These are phyloP conservation scores for Hypomecis atomaria DNA, from an alignment of 2,888 invertebrate species.

Conservation along the genomic window DNA sequence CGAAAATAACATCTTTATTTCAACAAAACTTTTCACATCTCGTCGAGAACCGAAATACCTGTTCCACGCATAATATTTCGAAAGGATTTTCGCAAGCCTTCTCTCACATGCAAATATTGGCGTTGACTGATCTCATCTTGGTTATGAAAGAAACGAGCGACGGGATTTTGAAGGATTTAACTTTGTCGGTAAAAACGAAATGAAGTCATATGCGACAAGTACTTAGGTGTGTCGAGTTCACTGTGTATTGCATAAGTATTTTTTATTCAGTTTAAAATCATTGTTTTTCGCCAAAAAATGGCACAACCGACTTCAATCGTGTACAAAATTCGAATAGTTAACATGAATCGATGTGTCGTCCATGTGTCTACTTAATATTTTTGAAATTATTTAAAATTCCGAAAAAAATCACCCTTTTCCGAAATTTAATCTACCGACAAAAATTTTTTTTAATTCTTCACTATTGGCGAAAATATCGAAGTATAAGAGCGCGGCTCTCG, in stretches of 20 bases:
- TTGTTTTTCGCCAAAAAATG: not conserved
- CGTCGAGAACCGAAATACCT: conserved; percentile 13
- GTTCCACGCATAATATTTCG: conserved; percentile 24
- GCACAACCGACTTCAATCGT: no score
- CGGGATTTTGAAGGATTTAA: conserved; percentile 37
- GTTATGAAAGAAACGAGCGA: conserved; percentile 42
- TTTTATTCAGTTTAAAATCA: no score
- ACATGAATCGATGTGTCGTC: no score
- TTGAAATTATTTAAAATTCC: no score
- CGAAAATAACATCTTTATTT: conserved; percentile 12
- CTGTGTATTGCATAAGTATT: no score
- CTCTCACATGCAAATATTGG: conserved; percentile 52
- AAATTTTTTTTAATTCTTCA: no score
- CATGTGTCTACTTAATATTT: no score
- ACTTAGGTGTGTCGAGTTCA: not conserved
- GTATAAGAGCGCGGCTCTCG: no score
- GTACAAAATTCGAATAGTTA: no score
- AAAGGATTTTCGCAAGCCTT: conserved; percentile 42
- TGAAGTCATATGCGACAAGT: not conserved
- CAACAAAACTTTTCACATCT: conserved; percentile 16
- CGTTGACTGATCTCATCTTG: conserved; percentile 47
- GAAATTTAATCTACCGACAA: no score
- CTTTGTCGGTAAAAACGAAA: conserved; percentile 18
- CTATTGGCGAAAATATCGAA: no score
- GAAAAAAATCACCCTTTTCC: no score